Evolutionary conservation across 2,113 vertebrate species (phyloP).

Genomic region (Archilochus colubris): DNA sequence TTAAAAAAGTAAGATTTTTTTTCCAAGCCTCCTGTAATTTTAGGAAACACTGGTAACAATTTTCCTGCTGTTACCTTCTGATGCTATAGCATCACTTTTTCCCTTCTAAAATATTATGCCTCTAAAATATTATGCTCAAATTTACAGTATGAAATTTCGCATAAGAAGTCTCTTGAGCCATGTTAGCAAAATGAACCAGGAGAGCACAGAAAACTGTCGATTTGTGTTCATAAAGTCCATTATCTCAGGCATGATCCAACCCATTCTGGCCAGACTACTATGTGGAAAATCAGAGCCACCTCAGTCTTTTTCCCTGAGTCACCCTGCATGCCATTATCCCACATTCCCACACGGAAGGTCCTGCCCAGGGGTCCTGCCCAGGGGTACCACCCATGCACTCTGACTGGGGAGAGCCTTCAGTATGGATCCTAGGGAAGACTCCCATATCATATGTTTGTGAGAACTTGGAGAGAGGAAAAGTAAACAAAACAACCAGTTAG

Average conservation of each 20-base stretch:
- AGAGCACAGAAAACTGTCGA: not conserved
- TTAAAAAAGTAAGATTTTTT: not conserved
- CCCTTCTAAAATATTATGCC: not conserved
- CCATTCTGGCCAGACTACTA: not conserved
- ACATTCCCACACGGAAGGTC: not conserved
- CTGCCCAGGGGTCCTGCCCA: fast-evolving
- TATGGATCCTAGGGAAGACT: not conserved
- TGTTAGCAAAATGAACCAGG: not conserved
- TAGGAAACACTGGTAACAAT: not conserved
- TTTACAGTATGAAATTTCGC: not conserved
- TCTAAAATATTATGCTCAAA: not conserved
- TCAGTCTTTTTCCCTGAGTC: not conserved
- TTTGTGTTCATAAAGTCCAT: not conserved
- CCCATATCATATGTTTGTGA: not conserved
- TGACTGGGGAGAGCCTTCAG: fast-evolving
- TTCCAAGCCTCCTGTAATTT: not conserved
- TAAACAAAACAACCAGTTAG: not conserved
- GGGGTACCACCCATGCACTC: not conserved
- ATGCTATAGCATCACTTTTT: not conserved
- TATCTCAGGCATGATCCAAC: not conserved
- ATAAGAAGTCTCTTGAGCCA: not conserved
- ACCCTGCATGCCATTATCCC: not conserved
- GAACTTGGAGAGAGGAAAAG: not conserved
- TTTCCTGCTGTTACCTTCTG: not conserved
- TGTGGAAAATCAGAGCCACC: not conserved